Evolutionary conservation across 2,797 vertebrate genomes (phyloP), one percentile per base, ranked within the genome.

Genomic region (Podarcis siculus): DNA sequence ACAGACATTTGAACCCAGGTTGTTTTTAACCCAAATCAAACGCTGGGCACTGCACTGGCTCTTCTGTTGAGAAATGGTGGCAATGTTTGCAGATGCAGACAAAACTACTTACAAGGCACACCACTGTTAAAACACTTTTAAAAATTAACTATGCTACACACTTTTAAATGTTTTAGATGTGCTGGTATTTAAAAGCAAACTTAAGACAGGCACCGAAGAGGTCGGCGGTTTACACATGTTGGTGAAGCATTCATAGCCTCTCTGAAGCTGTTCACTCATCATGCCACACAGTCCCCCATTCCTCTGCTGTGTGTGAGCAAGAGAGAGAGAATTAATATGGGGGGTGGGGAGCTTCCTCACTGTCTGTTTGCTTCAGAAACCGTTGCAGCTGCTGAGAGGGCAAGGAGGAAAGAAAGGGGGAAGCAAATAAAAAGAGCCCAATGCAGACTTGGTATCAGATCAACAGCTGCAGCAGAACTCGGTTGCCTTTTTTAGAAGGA

Each of bases 401-500:
- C 5, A 23, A 61, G 77, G 10, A 79, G 83, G 82, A 69, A 23
- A 32, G 58, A 78, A 23, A 78, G 73, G 49, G 27, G 25, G 66
- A 55, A 32, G 75, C 17, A 81, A 39, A 39, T 0, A 45, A 8
- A 64, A 61, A 21, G 78, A 32, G 25, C 78, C 42, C 37, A 75
- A 19, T 42, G 21, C 87, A 88, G 89, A 27, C 80, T 85, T 89
- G 67, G 21, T 76, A 85, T 72, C 73, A 69, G 75, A 87, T 66
- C 86, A 86, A 83, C 93, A 95, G 89, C 89, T 92, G 92, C 85
- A 88, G 79, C 69, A 90, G 89, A 90, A 77, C 86, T 93, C 71
- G n/a, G 80, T 91, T 91, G 87, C 94, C 87, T 92, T 95, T 93
- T 95, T 93, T 91, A 94, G 94, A 89, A 90, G 12, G 82, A 61